Base-by-base conservation (phyloP, 2,797 vertebrate genomes). In the Erpetoichthys calabaricus region DNA sequence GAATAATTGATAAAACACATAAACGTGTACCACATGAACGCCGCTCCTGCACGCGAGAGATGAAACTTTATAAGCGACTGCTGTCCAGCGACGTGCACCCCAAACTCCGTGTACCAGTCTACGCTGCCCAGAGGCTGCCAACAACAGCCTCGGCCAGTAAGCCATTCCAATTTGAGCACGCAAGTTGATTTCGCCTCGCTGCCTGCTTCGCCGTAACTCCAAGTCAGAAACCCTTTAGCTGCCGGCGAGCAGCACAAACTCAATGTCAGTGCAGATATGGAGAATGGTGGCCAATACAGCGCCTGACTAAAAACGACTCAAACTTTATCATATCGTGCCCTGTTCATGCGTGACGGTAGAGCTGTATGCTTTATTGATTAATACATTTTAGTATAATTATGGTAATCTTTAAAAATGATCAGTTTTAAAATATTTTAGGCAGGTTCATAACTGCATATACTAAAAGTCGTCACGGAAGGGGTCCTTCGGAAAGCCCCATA, bases 81-180 rank as follows among this genome's bases (percentile, higher is more conserved):
- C n/a, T 1, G 58, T 59, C 4, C 62, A 57, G 0, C 67, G 52
- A 8, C 67, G 52, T 61, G 63, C 65, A 9, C 63, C 67, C 68
- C 72, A 73, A 1, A 56, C 53, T 51, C 68, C 45, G 4, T 65
- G 45, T 4, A 72, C 68, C 64, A 62, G 68, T 61, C 70, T 65
- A 52, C 75, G 56, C 2, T 64, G 62, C 3, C 65, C 63, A 6
- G 63, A 53, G 46, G 59, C 51, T 4, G 58, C 8, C 42, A 58
- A 69, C 5, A 78, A 43, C 2, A 76, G 52, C 42, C 63, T 71
- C 69, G 80, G 76, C 41, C 47, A 51, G 4, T 42, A 57, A 4
- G 51, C 45, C 10, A 81, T 81, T 5, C 66, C 77, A 64, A 25
- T 25, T 25, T 25, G 25, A 25, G 25, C 25, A 25, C 25, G 25